Base-by-base conservation (phyloP, 64 coral and sea anemone species). In the Astreopora myriophthalma region DNA sequence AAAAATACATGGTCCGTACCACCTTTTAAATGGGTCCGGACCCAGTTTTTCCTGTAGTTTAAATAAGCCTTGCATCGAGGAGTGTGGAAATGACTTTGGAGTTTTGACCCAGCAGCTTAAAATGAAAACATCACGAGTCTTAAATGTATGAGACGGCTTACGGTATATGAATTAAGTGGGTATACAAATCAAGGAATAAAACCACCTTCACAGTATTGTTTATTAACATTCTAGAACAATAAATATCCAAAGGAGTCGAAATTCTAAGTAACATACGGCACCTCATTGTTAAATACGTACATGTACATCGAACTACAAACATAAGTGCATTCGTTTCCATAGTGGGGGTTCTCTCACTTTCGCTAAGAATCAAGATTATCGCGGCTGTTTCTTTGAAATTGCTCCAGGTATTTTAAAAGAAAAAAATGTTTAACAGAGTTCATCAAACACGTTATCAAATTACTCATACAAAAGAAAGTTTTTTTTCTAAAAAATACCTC, bases 161-260 rank as follows among this genome's bases (percentile, higher is more conserved):
- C n/a, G n/a, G n/a, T n/a, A n/a, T n/a, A n/a, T n/a, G n/a, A n/a
- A n/a, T n/a, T n/a, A n/a, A n/a, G n/a, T n/a, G n/a, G n/a, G n/a
- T n/a, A n/a, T n/a, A n/a, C n/a, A 29, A 27, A 71, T 1, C 17
- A 35, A 34, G n/a, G 16, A 0, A 37, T 33, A 20, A 35, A 73
- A 70, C 40, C 17, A 31, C 11, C 39, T 65, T 52, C 28, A 78
- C 29, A 64, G 34, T 64, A 64, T 83, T 83, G 55, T 83, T 83
- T 83, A 83, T 64, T 83, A 20, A 60, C 64, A 65, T 83, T 83
- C 20, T 64, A 64, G 39, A 64, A 64, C 65, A 83, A 83, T 83
- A 83, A 83, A 83, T 83, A 83, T 83, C 79, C 55, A 83, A 83
- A 83, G 52, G 32, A 14, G 79, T 65, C 38, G 29, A 64, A 39